Evolutionary conservation across 2,888 invertebrate genomes (phyloP).

Genomic region (Thysanoteuthis rhombus): DNA sequence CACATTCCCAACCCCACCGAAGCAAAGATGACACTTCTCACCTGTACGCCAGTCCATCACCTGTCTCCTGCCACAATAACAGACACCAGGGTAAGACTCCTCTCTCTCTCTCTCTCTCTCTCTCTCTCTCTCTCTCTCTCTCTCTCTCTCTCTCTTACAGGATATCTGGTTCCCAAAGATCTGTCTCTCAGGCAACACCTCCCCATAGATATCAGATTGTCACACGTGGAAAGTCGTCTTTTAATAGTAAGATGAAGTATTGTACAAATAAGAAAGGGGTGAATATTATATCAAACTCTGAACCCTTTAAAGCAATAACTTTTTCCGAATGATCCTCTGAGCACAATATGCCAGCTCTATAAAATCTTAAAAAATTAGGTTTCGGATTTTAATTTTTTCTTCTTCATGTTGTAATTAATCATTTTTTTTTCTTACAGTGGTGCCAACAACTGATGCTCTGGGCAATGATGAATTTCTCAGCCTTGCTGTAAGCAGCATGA

Average conservation of each 20-base stretch:
- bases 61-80: conserved; percentile 52
- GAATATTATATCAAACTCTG: too few relatives aligned
- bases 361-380: too few relatives aligned
- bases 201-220: too few relatives aligned
- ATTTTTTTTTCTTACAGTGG: conserved; percentile 38
- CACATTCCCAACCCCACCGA: conserved; percentile 43
- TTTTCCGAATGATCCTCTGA: too few relatives aligned
- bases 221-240: too few relatives aligned
- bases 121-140: not conserved
- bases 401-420: not conserved
- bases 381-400: not conserved
- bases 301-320: too few relatives aligned
- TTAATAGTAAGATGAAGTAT: too few relatives aligned
- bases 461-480: conserved; percentile 56
- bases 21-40: conserved; percentile 44
- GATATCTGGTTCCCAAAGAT: not conserved
- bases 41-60: conserved; percentile 47
- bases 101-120: not conserved
- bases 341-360: too few relatives aligned
- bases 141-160: not conserved
- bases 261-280: too few relatives aligned
- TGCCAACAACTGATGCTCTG: conserved; percentile 39
- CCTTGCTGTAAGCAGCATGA: conserved; percentile 56
- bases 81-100: conserved; percentile 46
- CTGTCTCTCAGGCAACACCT: too few relatives aligned